Conservation (phyloP, 2,113 vertebrate genomes). For the Chamaea fasciata region DNA sequence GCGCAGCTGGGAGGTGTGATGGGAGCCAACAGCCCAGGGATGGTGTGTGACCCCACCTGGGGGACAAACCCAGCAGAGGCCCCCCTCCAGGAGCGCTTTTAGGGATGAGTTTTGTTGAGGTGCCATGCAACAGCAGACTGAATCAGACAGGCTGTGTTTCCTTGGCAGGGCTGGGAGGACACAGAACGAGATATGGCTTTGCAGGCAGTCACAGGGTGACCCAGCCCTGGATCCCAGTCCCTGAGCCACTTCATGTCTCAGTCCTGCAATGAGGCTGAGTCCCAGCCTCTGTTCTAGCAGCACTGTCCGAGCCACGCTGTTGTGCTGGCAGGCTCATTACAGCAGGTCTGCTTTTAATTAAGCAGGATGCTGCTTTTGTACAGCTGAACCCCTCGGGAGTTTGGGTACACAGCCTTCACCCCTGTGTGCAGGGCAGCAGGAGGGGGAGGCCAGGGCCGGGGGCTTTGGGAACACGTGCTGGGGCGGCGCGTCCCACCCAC, state of each 20-base stretch:
- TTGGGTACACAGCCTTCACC: fast-evolving
- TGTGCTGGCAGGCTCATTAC: background rate
- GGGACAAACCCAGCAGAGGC: background rate
- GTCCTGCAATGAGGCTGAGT: background rate
- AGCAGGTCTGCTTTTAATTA: constrained; percentile 20
- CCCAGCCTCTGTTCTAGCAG: background rate
- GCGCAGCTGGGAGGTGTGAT: fast-evolving
- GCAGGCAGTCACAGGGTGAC: background rate
- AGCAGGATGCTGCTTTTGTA: background rate
- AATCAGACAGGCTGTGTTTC: background rate
- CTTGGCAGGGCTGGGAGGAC: background rate
- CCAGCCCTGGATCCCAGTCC: background rate
- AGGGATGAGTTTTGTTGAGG: background rate
- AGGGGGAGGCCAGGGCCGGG: fast-evolving
- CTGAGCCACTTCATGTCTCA: background rate
- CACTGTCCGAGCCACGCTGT: fast-evolving
- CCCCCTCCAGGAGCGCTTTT: background rate
- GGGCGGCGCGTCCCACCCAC: fast-evolving
- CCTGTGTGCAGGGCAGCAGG: fast-evolving
- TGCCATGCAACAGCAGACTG: background rate
- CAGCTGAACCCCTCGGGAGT: background rate
- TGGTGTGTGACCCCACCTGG: background rate
- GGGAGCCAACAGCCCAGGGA: background rate
- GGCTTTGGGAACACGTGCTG: background rate
- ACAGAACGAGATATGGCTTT: fast-evolving